Base-by-base conservation (phyloP, 1,140 invertebrate genomes). In the Saccostrea cuccullata region DNA sequence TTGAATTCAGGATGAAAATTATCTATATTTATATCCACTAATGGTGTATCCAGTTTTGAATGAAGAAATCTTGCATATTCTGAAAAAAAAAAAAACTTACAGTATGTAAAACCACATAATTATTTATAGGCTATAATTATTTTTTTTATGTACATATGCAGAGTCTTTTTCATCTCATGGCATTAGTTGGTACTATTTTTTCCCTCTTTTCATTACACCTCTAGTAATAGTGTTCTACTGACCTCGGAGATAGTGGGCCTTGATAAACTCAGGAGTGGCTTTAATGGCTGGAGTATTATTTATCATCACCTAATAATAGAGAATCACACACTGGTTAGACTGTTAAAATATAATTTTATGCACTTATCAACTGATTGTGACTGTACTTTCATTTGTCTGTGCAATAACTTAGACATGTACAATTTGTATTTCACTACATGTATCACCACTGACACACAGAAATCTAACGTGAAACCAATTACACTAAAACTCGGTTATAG, bases 61-160 rank as follows among this genome's bases (percentile, higher is more conserved):
- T 94, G 93, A 56, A 94, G 87, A 88, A 93, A 94, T 82, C 93
- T 89, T 15, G 91, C 92, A 91, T 94, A 94, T 89, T 94, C 93
- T 94, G 90, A 40, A 89, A 89, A 47, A 87, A 73, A n/a, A n/a
- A n/a, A 73, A 87, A 73, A 84, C 55, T 47, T 85, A 85, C 15
- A 64, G 56, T 55, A 55, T 12, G 60, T 40, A 55, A 13, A 77
- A 30, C 23, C 58, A 86, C 58, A 64, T n/a, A n/a, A n/a, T n/a
- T n/a, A n/a, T n/a, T n/a, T n/a, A n/a, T n/a, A n/a, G n/a, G n/a
- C n/a, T n/a, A n/a, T n/a, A n/a, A n/a, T n/a, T 64, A 4, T 20
- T 17, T 60, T n/a, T 60, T 60, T 60, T 20, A 60, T 12, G 8
- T n/a, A 64, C 9, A n/a, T 64, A 17, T 64, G 15, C n/a, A 64